A percentile compares a stretch with the other conserved stretches of the same genome.
These are phyloP conservation scores for Scrobipalpa atriplicella DNA, from an alignment of 2,888 invertebrate species.

Conservation along the genomic window DNA sequence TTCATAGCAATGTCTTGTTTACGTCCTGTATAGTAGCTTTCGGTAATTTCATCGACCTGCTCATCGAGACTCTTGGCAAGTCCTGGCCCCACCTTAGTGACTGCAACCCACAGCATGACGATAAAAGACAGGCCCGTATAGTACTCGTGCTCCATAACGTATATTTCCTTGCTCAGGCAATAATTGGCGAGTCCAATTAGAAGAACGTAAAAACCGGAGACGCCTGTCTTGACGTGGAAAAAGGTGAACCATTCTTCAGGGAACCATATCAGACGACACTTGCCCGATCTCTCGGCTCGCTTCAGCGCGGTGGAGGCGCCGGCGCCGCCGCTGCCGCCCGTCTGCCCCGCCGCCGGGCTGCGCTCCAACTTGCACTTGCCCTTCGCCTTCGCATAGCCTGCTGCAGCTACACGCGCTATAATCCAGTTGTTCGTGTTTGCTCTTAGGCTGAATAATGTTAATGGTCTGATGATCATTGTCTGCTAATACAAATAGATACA, in stretches of 20 bases:
- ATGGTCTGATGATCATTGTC: neutral
- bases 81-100: constrained; percentile 87
- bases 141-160: constrained; percentile 96
- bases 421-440: neutral
- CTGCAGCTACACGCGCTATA: neutral
- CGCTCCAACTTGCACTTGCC: neutral
- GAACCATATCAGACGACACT: constrained; percentile 81
- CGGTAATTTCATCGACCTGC: constrained; percentile 84
- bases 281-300: constrained; percentile 57
- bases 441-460: neutral
- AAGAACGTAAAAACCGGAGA: constrained; percentile 94
- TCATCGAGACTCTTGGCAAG: constrained; percentile 85
- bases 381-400: neutral
- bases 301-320: constrained; percentile 34
- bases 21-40: constrained; percentile 79
- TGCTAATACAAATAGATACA: neutral
- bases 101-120: constrained; percentile 80
- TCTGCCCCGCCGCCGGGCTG: too few species aligned
- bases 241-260: constrained; percentile 86
- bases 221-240: constrained; percentile 95
- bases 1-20: constrained; percentile 68
- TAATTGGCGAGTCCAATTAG: constrained; percentile 90
- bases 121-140: constrained; percentile 88
- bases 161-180: constrained; percentile 95
- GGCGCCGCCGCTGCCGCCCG: neutral